phyloP scores from a whole-genome alignment of 2,888 invertebrate genomes.

The Eristalis intricaria region DNA sequence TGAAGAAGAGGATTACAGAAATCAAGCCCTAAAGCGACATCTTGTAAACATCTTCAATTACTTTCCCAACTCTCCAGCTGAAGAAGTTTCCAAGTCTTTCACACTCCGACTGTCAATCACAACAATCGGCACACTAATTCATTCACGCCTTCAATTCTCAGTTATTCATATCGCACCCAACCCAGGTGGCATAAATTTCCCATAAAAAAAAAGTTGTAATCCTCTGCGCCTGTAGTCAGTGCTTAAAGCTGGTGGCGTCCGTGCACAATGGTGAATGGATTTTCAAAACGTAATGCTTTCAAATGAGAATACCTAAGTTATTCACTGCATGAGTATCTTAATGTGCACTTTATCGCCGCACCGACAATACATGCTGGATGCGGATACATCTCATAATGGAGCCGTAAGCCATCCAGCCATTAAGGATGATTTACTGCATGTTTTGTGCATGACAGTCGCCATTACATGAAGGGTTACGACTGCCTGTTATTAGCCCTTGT shows the following conservation, averaged over 20 bases:
- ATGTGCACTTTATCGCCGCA: conserved; percentile 2
- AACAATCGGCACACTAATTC: neutral
- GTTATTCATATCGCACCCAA: neutral
- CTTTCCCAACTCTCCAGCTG: no score
- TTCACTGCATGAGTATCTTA: neutral
- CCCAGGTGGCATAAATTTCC: neutral
- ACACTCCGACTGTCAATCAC: no score
- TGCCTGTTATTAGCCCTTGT: conserved; percentile 19
- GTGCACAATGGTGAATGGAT: neutral
- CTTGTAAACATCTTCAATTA: no score
- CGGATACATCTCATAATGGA: conserved; percentile 11
- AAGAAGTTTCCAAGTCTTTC: no score
- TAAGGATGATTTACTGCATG: conserved; percentile 43
- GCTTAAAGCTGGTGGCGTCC: neutral
- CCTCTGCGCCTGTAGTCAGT: neutral
- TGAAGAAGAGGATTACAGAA: no score
- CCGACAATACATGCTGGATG: neutral
- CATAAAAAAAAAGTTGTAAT: neutral
- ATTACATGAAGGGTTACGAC: conserved; percentile 32
- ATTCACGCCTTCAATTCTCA: neutral
- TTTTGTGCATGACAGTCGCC: conserved; percentile 12
- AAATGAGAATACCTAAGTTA: neutral
- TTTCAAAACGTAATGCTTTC: neutral
- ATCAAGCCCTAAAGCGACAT: no score
- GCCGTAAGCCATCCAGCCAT: conserved; percentile 21